Evolutionary conservation across 2,797 vertebrate genomes (phyloP), one percentile per base, ranked within the genome.

Genomic region (Myotis myotis): DNA sequence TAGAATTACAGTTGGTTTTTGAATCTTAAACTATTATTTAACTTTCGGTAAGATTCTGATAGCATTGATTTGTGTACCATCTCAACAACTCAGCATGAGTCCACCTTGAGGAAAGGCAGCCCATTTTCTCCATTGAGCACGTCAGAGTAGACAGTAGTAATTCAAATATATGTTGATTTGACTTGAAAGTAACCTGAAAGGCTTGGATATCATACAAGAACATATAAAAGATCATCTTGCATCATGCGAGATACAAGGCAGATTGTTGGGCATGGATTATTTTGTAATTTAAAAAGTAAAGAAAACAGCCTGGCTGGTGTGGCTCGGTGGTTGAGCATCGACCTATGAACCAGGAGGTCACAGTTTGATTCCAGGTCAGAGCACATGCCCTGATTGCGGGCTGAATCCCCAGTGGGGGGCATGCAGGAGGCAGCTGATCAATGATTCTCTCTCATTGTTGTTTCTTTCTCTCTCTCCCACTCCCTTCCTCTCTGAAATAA

Each of bases 281-380:
- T 93, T 86, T 68, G 57, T 78, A 55, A 85, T 55, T 74, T 74
- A 64, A 85, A 60, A 95, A 80, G 17, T 78, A 28, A 81, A 82
- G 11, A 41, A 70, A 92, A 76, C 25, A 16, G 57, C 57, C 57
- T 5, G 4, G 22, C 12, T 25, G 55, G 23, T 57, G 22, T 57
- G 22, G 55, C 55, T 25, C 23, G 3, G 10, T 57, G 23, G 55
- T 57, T 25, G 55, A 57, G 55, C 55, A 25, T 23, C 4, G 55
- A 25, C 55, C 55, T 57, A 25, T 57, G 55, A 25, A 57, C 55
- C 23, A 11, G 10, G 23, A 11, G 22, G 55, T 57, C 55, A 23
- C 55, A 57, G 55, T 57, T 57, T 11, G 23, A 57, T 57, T 57
- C 22, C 23, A 10, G 53, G 53, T 53, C 53, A 53, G 55, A 9